Evolutionary conservation across 2,797 vertebrate species (phyloP).

Genomic region (Sebastiscus tertius): DNA sequence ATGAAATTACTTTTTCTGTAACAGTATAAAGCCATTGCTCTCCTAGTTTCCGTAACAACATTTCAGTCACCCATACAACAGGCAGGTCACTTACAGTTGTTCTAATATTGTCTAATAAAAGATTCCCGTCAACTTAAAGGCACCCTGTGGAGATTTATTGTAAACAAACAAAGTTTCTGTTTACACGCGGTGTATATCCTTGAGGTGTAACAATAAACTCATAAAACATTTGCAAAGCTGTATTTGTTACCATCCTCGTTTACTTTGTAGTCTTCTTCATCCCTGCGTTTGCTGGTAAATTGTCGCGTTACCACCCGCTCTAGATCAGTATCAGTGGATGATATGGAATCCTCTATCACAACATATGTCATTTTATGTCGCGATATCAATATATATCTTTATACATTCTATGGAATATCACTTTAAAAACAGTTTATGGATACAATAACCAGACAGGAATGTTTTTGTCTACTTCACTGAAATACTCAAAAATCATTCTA

Average conservation of each 20-base stretch:
- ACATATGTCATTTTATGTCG: background rate
- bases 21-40: background rate
- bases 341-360: background rate
- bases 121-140: background rate
- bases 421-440: background rate
- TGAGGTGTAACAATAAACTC: background rate
- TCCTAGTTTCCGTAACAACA: background rate
- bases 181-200: background rate
- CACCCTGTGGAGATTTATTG: background rate
- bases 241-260: background rate
- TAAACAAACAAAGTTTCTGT: background rate
- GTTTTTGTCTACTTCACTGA: background rate
- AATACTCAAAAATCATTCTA: background rate
- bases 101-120: background rate
- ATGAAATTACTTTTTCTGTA: slow-evolving; percentile 13
- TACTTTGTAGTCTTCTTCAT: background rate
- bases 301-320: background rate
- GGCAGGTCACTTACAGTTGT: background rate
- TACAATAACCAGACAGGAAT: background rate
- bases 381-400: background rate
- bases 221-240: background rate
- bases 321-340: background rate
- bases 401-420: background rate
- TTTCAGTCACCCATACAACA: slow-evolving; percentile 1
- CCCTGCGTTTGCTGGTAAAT: background rate